phyloP scores from a whole-genome alignment of 2,113 vertebrate species.

The Ciconia maguari region DNA sequence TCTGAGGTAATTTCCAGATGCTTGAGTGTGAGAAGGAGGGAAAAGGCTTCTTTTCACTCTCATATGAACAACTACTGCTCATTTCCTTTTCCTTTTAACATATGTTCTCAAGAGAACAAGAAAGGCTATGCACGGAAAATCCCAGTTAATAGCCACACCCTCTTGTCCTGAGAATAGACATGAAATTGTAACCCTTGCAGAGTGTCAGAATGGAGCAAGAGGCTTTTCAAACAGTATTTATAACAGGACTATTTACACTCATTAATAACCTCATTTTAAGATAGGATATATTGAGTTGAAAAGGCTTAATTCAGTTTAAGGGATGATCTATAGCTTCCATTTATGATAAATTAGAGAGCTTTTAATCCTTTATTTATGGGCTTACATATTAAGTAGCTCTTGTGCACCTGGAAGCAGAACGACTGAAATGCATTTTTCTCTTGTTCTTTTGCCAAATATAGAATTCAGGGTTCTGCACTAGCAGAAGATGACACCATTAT shows the following conservation, averaged over 20 bases:
- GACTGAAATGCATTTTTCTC: neutral
- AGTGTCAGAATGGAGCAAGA: neutral
- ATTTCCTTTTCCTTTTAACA: conserved; percentile 11
- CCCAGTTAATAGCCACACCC: neutral
- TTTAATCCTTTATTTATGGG: neutral
- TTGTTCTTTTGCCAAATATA: neutral
- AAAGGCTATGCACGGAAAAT: neutral
- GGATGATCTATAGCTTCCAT: neutral
- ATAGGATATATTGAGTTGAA: neutral
- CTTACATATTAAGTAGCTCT: neutral
- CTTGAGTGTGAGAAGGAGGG: neutral
- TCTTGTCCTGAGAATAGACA: neutral
- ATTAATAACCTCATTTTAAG: neutral
- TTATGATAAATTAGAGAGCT: neutral
- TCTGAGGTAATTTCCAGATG: neutral
- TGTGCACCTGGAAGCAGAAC: neutral
- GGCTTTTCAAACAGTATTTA: neutral
- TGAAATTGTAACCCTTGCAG: neutral
- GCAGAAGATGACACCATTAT: neutral
- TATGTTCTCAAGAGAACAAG: neutral
- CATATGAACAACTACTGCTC: neutral
- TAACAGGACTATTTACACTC: neutral
- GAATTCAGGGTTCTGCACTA: neutral
- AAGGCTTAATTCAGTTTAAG: neutral
- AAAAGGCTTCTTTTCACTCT: neutral